Conservation (phyloP, 2,113 vertebrate genomes). For the Spermophilus dauricus region DNA sequence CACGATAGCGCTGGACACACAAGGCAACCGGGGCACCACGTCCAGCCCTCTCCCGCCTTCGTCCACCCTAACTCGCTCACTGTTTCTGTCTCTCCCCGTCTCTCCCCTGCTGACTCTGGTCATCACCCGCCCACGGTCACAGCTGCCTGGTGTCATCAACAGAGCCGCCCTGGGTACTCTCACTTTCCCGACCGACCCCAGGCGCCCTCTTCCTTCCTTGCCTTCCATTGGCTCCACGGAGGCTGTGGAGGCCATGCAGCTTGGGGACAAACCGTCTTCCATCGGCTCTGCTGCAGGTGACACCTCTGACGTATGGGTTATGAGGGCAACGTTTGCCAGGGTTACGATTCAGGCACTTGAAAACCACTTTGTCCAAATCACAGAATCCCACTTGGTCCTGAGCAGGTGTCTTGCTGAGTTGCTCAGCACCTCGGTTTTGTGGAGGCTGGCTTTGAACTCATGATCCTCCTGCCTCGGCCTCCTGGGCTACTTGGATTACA, state of each 20-base stretch:
- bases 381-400: not conserved
- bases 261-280: too few species aligned
- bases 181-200: not conserved
- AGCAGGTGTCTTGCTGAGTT: not conserved
- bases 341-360: not conserved
- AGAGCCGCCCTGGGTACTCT: not conserved
- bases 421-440: too few species aligned
- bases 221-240: too few species aligned
- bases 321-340: not conserved
- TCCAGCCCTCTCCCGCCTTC: too few species aligned
- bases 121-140: fast-evolving
- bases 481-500: too few species aligned
- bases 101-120: not conserved
- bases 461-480: too few species aligned
- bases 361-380: not conserved
- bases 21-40: fast-evolving
- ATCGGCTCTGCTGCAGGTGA: not conserved
- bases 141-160: too few species aligned
- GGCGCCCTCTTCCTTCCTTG: not conserved
- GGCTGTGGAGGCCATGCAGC: not conserved
- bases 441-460: too few species aligned
- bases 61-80: too few species aligned
- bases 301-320: fast-evolving
- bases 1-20: not conserved
- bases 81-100: too few species aligned